Evolutionary conservation across 2,888 invertebrate genomes (phyloP).

Genomic region (Archips crataeganus): DNA sequence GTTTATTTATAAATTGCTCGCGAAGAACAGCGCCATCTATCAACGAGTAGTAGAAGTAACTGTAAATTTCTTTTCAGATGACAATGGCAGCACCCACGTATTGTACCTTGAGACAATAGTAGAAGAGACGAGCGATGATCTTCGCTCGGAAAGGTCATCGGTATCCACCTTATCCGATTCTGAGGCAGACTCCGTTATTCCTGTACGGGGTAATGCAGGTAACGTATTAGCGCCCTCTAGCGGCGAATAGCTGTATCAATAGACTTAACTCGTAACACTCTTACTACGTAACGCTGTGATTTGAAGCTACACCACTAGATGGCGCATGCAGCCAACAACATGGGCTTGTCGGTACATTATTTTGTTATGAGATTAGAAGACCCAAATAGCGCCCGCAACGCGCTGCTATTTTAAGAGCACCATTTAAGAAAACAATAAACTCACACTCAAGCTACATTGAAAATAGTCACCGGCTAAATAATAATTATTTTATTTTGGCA

Average conservation of each 20-base stretch:
- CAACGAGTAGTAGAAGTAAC: slow-evolving; percentile 44
- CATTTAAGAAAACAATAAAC: slow-evolving; percentile 8
- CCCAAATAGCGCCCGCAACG: slow-evolving; percentile 17
- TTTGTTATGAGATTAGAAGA: slow-evolving; percentile 9
- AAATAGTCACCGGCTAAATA: slow-evolving; percentile 8
- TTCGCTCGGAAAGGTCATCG: slow-evolving; percentile 90
- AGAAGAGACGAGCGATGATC: slow-evolving; percentile 95
- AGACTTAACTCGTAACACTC: no score
- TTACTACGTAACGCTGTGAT: neutral
- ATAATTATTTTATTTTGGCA: slow-evolving; percentile 46
- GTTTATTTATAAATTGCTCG: neutral
- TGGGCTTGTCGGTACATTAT: neutral
- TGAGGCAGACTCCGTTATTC: slow-evolving; percentile 93
- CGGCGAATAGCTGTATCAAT: slow-evolving; percentile 51
- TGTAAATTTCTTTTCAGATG: slow-evolving; percentile 63
- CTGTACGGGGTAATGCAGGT: slow-evolving; percentile 85
- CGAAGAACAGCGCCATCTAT: slow-evolving; percentile 58
- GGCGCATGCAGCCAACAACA: slow-evolving; percentile 19
- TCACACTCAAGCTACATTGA: slow-evolving; percentile 11
- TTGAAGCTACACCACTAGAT: slow-evolving; percentile 6
- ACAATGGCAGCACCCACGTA: slow-evolving; percentile 84
- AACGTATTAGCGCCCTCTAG: slow-evolving; percentile 66
- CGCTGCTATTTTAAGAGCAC: neutral
- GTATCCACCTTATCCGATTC: slow-evolving; percentile 89
- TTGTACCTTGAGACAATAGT: slow-evolving; percentile 94